Evolutionary conservation across 2,888 invertebrate species (phyloP).

Genomic region (Trichopoda pennipes): DNA sequence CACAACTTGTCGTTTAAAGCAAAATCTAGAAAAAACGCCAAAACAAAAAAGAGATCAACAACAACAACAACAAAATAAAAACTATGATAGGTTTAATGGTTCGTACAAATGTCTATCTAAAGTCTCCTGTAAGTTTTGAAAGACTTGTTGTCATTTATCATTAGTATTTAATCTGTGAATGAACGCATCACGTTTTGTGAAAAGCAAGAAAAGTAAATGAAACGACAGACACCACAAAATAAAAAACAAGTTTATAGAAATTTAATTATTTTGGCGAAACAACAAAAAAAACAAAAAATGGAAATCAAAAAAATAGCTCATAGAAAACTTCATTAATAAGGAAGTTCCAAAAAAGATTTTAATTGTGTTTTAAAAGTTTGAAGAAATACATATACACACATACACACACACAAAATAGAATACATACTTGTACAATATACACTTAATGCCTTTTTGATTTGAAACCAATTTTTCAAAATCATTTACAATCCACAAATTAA

Average conservation of each 20-base stretch:
- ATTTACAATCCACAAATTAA: constrained; percentile 73
- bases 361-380: constrained; percentile 49
- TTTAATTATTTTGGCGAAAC: constrained; percentile 48
- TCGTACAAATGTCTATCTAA: constrained; percentile 22
- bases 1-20: constrained; percentile 72
- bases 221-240: constrained; percentile 8
- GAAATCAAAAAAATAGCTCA: neutral
- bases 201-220: constrained; percentile 36
- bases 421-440: neutral
- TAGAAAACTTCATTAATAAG: neutral
- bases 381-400: neutral
- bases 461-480: constrained; percentile 67
- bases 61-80: constrained; percentile 19
- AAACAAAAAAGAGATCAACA: neutral
- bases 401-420: neutral
- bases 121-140: constrained; percentile 46
- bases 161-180: constrained; percentile 74
- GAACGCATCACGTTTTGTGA: constrained; percentile 75
- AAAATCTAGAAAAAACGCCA: constrained; percentile 37
- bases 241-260: constrained; percentile 18
- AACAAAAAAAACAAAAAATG: constrained; percentile 11
- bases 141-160: constrained; percentile 66
- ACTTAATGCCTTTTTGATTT: constrained; percentile 26
- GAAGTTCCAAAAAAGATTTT: constrained; percentile 24
- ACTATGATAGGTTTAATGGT: constrained; percentile 57